Conservation (phyloP, 92 coral and sea anemone species). For the Epizoanthus ramosus region DNA sequence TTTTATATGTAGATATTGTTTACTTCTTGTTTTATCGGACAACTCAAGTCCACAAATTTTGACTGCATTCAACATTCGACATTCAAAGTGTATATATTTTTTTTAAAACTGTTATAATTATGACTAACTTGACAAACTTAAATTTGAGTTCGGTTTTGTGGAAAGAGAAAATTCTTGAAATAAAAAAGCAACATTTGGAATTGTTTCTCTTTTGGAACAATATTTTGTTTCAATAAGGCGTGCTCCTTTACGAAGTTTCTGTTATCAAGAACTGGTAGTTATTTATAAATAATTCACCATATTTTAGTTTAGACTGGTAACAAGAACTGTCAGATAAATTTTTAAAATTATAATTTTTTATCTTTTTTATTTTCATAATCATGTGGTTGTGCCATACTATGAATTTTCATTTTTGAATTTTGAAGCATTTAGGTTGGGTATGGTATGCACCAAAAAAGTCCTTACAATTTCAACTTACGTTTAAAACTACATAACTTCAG, state of each 20-base stretch:
- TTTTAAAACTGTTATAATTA: background rate
- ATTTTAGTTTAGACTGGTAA: background rate
- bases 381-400: too few species aligned
- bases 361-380: background rate
- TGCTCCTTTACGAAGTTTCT: background rate
- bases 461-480: too few species aligned
- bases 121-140: background rate
- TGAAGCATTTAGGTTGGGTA: too few species aligned
- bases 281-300: slow-evolving; percentile 13
- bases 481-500: too few species aligned
- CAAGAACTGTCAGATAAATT: slow-evolving; percentile 6
- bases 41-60: too few species aligned
- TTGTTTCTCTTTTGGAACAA: background rate
- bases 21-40: too few species aligned
- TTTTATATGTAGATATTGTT: background rate
- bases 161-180: background rate
- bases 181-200: background rate
- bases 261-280: slow-evolving; percentile 11
- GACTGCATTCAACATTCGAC: too few species aligned
- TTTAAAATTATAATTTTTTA: background rate
- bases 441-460: too few species aligned
- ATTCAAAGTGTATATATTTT: too few species aligned
- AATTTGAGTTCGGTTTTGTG: background rate
- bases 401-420: too few species aligned
- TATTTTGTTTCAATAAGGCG: background rate